Evolutionary conservation across 2,797 vertebrate genomes (phyloP), one percentile per base, ranked within the genome.

Genomic region (Alfaro cultratus): DNA sequence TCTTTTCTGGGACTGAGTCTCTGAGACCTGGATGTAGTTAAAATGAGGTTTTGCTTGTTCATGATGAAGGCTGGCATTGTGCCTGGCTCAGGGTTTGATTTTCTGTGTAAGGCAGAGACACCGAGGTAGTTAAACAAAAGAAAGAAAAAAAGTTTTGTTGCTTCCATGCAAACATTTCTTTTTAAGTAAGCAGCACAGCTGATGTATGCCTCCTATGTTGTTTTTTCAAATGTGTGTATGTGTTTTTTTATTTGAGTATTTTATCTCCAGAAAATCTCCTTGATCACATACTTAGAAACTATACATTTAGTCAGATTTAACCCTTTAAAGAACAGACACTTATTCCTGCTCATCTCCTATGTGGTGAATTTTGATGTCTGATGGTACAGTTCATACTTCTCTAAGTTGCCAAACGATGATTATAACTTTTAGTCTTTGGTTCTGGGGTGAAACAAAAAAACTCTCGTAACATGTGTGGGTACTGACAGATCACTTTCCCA

Each of bases 1-100:
- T 64, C 46, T 34, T 74, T 57, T 31, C 55, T 39, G 34, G 5
- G 1, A n/a, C 75, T 29, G 21, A 64, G 57, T 43, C 64, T 76
- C 68, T 34, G 21, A 62, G 64, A 41, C 62, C 77, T 71, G 55
- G 13, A 77, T 70, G 39, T 26, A 47, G 51, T 81, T 39, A 46
- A 55, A 57, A 5, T 62, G 21, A 79, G 29, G 41, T 75, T 80
- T 75, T 55, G 47, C 11, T n/a, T 51, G 10, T 76, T 73, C 73
- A 21, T 29, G 26, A 77, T 57, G 55, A 57, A 6, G 71, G 39
- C 23, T 74, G 43, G 34, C 29, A 76, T 73, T 62, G 49, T 49
- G 39, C 45, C 29, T 45, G 0, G 29, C 57, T 77, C 36, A 71
- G 53, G 39, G 23, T 76, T 12, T 46, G 45, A 41, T 85, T 74